Conservation (phyloP, 2,113 vertebrate species). For the Apaloderma vittatum region DNA sequence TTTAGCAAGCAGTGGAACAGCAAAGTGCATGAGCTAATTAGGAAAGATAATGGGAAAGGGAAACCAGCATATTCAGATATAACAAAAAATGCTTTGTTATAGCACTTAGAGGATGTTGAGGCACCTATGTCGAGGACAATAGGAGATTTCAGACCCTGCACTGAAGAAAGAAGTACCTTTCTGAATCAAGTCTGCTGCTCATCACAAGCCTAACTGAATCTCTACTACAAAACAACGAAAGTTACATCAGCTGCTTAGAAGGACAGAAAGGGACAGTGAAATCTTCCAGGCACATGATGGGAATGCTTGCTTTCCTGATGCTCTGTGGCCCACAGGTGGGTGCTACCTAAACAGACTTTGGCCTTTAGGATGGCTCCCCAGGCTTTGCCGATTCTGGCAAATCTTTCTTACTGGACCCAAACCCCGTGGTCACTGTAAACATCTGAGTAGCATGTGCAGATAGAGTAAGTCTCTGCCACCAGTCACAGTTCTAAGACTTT, state of each 20-base stretch:
- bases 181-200: background rate
- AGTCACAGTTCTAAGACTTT: background rate
- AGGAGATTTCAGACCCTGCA: background rate
- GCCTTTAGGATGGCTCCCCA: background rate
- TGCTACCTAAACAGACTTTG: background rate
- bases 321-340: background rate
- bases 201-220: background rate
- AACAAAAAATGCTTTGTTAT: background rate
- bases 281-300: background rate
- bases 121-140: background rate
- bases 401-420: background rate
- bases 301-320: background rate
- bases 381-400: background rate
- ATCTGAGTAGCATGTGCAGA: background rate
- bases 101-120: background rate
- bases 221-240: background rate
- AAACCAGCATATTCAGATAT: background rate
- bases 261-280: background rate
- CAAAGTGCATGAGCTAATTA: background rate
- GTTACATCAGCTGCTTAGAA: background rate
- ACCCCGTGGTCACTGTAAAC: background rate
- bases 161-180: background rate
- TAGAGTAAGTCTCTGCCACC: background rate
- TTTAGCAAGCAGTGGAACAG: background rate
- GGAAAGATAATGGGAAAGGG: background rate